A percentile compares a stretch with the other conserved stretches of the same genome.
Evolutionary conservation across 2,888 invertebrate genomes (phyloP).

Genomic region (Lochmaea capreae): DNA sequence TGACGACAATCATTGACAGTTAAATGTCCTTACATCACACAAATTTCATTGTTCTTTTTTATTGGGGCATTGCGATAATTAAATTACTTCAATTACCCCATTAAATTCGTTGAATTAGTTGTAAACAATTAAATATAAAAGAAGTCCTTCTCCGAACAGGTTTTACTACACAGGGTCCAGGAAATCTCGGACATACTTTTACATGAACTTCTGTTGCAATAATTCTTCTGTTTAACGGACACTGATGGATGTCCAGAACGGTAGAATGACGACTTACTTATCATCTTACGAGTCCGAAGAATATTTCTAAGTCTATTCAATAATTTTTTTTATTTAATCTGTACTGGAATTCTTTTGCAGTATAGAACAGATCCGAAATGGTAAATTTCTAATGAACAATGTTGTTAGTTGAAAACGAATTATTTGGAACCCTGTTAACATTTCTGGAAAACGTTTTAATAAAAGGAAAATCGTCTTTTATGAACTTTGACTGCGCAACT

Average conservation of each 20-base stretch:
- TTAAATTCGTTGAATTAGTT: conserved; percentile 8
- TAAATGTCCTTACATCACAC: background rate
- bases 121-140: background rate
- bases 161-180: conserved; percentile 7
- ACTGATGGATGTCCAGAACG: background rate
- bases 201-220: background rate
- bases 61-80: background rate
- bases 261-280: background rate
- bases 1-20: background rate
- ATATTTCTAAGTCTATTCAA: too few species aligned
- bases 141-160: background rate
- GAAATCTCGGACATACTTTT: background rate
- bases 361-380: too few species aligned
- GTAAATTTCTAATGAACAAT: too few species aligned
- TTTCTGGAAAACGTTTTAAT: too few species aligned
- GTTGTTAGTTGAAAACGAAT: too few species aligned
- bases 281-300: background rate
- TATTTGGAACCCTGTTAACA: too few species aligned
- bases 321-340: background rate
- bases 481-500: too few species aligned
- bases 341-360: background rate
- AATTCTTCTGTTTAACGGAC: background rate
- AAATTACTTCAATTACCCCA: conserved; percentile 4
- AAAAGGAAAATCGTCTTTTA: too few species aligned
- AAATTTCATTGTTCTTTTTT: background rate